phyloP scores from a whole-genome alignment of 2,888 invertebrate genomes.

The Drosophila rubida region DNA sequence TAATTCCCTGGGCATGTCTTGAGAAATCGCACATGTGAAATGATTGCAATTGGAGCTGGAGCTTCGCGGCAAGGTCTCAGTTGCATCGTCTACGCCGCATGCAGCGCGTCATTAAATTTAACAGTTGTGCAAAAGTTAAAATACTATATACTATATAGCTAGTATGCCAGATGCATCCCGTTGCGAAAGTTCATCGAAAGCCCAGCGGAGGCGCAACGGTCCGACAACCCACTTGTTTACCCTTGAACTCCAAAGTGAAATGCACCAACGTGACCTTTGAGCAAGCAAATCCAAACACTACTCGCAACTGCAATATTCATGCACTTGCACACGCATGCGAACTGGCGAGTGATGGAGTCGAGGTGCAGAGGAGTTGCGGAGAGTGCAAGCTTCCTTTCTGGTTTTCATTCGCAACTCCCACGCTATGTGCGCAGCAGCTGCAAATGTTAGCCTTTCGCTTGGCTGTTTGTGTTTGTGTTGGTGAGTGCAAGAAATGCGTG shows the following conservation, averaged over 20 bases:
- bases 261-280: slow-evolving; percentile 37
- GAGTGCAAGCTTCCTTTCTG: slow-evolving; percentile 4
- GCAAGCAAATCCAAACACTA: slow-evolving; percentile 26
- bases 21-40: neutral
- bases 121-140: neutral
- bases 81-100: neutral
- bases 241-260: slow-evolving; percentile 48
- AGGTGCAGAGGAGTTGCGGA: neutral
- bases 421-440: slow-evolving; percentile 1
- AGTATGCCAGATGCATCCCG: neutral
- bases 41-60: neutral
- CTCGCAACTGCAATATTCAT: slow-evolving; percentile 43
- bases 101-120: neutral
- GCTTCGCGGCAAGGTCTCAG: neutral
- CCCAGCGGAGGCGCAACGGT: neutral
- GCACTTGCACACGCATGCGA: slow-evolving; percentile 28
- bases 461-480: neutral
- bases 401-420: neutral
- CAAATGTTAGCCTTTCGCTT: neutral
- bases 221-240: slow-evolving; percentile 25
- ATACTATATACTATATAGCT: neutral
- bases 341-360: slow-evolving; percentile 1
- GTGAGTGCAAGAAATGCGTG: slow-evolving; percentile 6
- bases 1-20: neutral
- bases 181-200: slow-evolving; percentile 8